These are phyloP conservation scores for Palythoa caribaeorum DNA, from an alignment of 92 coral and sea anemone species.

Conservation along the genomic window DNA sequence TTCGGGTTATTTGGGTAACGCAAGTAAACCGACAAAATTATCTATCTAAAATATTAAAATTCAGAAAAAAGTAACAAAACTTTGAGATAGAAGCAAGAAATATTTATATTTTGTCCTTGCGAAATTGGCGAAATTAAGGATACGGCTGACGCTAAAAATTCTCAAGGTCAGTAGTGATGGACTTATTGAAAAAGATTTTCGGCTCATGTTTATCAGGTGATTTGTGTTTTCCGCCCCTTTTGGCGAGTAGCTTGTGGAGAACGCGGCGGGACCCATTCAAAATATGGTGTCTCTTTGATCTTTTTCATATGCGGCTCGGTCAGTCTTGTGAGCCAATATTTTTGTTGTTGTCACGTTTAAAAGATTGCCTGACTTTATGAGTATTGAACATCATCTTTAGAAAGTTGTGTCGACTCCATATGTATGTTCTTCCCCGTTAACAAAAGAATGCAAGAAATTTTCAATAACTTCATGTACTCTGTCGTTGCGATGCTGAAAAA, in stretches of 20 bases:
- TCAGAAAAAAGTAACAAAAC: background rate
- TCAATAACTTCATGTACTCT: background rate
- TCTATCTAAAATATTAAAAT: background rate
- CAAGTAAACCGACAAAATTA: background rate
- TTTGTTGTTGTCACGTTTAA: background rate
- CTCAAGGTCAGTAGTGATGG: too few relatives aligned
- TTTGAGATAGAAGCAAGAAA: background rate
- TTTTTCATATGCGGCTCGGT: constrained; percentile 25
- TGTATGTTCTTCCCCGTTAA: background rate
- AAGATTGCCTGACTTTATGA: background rate
- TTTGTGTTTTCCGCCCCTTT: background rate
- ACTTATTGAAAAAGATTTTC: constrained; percentile 15
- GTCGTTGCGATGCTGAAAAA: background rate
- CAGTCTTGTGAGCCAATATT: background rate
- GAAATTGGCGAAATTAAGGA: too few relatives aligned
- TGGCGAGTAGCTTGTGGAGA: constrained; percentile 5
- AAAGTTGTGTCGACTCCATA: background rate
- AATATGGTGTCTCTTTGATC: constrained; percentile 19
- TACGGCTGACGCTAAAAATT: too few relatives aligned
- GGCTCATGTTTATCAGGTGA: constrained; percentile 34
- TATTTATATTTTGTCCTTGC: background rate
- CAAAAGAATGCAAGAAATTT: background rate
- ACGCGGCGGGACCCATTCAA: background rate
- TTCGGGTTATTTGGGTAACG: background rate
- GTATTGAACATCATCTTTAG: background rate